phyloP scores from a whole-genome alignment of 2,888 invertebrate species.

The Elysia crispata region DNA sequence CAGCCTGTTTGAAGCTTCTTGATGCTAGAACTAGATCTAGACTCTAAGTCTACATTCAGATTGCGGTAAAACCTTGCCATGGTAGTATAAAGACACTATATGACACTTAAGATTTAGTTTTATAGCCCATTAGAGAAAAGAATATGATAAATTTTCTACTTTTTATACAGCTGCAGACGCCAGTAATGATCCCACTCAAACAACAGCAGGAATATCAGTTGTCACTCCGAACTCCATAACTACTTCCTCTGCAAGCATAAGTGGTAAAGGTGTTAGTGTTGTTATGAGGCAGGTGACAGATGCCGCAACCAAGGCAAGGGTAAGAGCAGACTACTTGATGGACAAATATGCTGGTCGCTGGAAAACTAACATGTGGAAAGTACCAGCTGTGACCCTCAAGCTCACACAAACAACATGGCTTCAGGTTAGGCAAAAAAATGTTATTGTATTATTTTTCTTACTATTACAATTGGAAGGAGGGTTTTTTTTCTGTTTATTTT shows the following conservation, averaged over 20 bases:
- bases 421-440: slow-evolving; percentile 33
- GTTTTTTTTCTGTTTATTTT: not conserved
- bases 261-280: not conserved
- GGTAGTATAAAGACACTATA: too few species aligned
- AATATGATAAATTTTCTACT: too few species aligned
- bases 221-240: too few species aligned
- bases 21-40: too few species aligned
- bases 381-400: slow-evolving; percentile 63
- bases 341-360: slow-evolving; percentile 88
- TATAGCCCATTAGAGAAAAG: too few species aligned
- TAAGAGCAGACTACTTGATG: slow-evolving; percentile 81
- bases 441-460: not conserved
- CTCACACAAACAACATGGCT: slow-evolving; percentile 86
- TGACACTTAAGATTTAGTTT: too few species aligned
- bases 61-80: too few species aligned
- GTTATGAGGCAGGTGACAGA: not conserved
- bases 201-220: too few species aligned
- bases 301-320: slow-evolving; percentile 21
- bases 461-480: not conserved
- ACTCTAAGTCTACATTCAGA: too few species aligned
- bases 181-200: too few species aligned
- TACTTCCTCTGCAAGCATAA: not conserved
- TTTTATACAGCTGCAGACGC: too few species aligned
- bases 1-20: too few species aligned
- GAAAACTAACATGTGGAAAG: slow-evolving; percentile 79